Conservation (phyloP, 2,888 invertebrate species). For the Plagiodera versicolora region DNA sequence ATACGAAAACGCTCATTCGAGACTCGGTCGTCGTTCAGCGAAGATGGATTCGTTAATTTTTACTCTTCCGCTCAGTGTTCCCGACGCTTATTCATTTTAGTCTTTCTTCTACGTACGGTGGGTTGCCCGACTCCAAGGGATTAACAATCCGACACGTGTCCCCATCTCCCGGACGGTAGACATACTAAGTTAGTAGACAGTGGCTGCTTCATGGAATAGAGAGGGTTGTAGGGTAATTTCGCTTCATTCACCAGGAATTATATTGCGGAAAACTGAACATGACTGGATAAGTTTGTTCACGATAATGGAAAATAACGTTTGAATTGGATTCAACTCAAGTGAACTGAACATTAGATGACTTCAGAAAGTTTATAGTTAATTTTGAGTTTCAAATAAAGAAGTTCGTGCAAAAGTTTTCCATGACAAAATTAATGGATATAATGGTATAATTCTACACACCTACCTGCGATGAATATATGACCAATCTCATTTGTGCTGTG, state of each 20-base stretch:
- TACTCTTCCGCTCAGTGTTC: slow-evolving; percentile 18
- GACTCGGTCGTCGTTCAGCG: neutral
- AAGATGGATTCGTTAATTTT: slow-evolving; percentile 19
- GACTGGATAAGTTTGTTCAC: too few relatives aligned
- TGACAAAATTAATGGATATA: too few relatives aligned
- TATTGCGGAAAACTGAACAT: neutral
- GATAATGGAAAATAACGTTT: too few relatives aligned
- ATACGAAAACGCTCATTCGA: neutral
- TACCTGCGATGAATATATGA: too few relatives aligned
- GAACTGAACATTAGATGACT: too few relatives aligned
- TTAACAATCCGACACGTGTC: slow-evolving; percentile 33
- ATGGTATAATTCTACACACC: too few relatives aligned
- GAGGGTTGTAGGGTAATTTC: slow-evolving; percentile 1
- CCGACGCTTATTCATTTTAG: slow-evolving; percentile 19
- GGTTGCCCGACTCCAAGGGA: slow-evolving; percentile 21
- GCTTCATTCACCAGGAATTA: neutral
- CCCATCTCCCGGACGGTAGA: slow-evolving; percentile 45
- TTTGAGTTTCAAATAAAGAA: too few relatives aligned
- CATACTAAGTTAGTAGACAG: slow-evolving; percentile 34
- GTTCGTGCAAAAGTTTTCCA: too few relatives aligned
- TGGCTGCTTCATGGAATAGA: slow-evolving; percentile 5
- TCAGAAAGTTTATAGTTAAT: too few relatives aligned
- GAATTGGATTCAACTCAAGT: too few relatives aligned
- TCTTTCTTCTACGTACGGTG: neutral
- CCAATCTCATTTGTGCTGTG: too few relatives aligned